These are phyloP conservation scores for Buceros bicornis DNA, from an alignment of 2,797 vertebrate genomes.

Conservation along the genomic window DNA sequence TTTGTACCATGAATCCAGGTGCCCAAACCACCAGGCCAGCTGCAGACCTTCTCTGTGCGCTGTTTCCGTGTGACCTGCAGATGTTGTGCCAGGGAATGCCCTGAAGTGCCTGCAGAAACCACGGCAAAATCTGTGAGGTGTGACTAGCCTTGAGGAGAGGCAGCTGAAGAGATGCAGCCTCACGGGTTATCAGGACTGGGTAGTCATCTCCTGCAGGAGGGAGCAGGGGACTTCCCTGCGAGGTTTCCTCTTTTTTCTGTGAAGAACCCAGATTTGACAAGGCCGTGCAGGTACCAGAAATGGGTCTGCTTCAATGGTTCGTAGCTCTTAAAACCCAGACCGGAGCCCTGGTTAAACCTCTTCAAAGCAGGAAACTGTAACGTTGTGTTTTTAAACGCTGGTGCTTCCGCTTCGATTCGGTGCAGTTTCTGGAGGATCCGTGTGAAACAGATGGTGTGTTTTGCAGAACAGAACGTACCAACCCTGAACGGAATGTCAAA, in stretches of 20 bases:
- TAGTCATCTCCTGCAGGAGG: background rate
- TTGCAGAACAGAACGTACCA: background rate
- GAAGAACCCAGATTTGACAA: background rate
- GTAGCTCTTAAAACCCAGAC: background rate
- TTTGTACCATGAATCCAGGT: background rate
- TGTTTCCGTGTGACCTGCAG: background rate
- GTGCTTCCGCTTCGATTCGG: background rate
- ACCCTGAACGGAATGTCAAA: background rate
- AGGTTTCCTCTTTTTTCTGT: background rate
- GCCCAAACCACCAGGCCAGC: background rate
- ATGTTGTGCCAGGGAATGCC: background rate
- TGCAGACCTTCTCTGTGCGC: background rate
- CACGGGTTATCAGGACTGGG: background rate
- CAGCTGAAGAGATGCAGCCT: background rate
- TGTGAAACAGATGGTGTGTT: background rate
- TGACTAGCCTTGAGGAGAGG: background rate
- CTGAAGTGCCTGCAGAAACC: background rate
- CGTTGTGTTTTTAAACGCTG: background rate
- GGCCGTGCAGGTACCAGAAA: background rate
- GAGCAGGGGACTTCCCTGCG: background rate
- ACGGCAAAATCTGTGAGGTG: background rate
- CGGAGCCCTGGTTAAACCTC: background rate
- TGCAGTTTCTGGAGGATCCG: background rate
- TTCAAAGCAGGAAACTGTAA: background rate
- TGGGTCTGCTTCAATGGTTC: background rate